Conservation (phyloP, 2,797 vertebrate genomes). For the Galago senegalensis region DNA sequence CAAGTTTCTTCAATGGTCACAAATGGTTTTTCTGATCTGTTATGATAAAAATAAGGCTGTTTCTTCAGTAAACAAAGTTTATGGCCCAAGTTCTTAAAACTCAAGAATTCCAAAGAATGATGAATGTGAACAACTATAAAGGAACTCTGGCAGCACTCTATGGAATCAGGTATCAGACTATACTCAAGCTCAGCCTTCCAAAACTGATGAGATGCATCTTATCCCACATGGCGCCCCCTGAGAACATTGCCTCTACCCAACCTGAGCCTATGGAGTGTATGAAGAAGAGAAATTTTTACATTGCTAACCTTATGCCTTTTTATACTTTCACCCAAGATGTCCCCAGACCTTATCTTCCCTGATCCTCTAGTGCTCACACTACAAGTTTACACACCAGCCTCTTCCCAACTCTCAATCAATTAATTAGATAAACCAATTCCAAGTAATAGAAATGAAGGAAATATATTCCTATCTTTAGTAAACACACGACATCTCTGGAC, state of each 20-base stretch:
- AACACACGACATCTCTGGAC: background rate
- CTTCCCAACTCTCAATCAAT: background rate
- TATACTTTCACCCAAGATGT: background rate
- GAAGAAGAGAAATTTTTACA: background rate
- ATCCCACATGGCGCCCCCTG: background rate
- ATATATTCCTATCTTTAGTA: background rate
- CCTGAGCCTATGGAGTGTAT: background rate
- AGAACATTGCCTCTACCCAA: background rate
- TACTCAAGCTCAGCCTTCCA: background rate
- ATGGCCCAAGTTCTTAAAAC: background rate
- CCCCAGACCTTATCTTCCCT: background rate
- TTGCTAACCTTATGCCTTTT: background rate
- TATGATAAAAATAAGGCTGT: background rate
- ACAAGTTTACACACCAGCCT: background rate
- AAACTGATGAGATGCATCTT: background rate
- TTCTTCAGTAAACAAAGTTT: constrained; percentile 16
- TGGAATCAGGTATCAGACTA: background rate
- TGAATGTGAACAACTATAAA: background rate
- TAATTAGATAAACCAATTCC: constrained; percentile 36
- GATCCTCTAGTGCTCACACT: background rate
- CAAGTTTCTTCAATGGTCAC: background rate
- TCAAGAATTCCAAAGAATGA: constrained; percentile 52
- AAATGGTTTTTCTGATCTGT: background rate
- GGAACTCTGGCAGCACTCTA: no score
- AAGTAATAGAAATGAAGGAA: constrained; percentile 15